Percentiles rank a stretch among this genome's conserved stretches.
Conservation (phyloP, 2,113 vertebrate genomes). For the Bungarus multicinctus region DNA sequence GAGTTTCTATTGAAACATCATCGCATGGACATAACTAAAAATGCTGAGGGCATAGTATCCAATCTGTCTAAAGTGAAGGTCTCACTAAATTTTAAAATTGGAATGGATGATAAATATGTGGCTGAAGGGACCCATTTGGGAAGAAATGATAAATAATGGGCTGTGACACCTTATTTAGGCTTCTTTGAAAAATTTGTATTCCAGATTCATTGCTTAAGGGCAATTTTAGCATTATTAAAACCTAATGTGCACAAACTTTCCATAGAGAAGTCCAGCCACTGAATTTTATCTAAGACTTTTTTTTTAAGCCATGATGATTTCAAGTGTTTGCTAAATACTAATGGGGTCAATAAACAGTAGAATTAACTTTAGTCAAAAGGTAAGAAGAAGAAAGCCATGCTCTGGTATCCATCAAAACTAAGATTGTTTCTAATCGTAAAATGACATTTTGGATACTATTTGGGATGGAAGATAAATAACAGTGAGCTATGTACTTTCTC, state of each 20-base stretch:
- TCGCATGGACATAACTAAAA: background rate
- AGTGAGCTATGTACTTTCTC: background rate
- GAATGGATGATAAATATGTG: background rate
- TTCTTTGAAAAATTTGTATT: background rate
- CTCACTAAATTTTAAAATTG: background rate
- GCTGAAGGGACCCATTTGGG: background rate
- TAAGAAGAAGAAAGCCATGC: background rate
- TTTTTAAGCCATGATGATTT: background rate
- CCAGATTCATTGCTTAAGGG: background rate
- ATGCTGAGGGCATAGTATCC: background rate
- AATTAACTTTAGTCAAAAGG: background rate
- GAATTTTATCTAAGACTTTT: background rate
- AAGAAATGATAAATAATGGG: background rate
- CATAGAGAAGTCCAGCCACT: background rate
- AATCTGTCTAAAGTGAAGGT: background rate
- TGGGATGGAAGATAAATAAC: background rate
- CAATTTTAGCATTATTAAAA: background rate
- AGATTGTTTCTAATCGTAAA: background rate
- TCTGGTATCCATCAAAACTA: background rate
- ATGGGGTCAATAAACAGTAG: background rate
- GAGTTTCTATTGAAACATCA: background rate
- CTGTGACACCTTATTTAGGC: background rate
- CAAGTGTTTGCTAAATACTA: background rate
- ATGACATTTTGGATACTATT: background rate
- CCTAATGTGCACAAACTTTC: background rate